These are phyloP conservation scores for Dendrolimus pini DNA, from an alignment of 2,888 invertebrate genomes.

Conservation along the genomic window DNA sequence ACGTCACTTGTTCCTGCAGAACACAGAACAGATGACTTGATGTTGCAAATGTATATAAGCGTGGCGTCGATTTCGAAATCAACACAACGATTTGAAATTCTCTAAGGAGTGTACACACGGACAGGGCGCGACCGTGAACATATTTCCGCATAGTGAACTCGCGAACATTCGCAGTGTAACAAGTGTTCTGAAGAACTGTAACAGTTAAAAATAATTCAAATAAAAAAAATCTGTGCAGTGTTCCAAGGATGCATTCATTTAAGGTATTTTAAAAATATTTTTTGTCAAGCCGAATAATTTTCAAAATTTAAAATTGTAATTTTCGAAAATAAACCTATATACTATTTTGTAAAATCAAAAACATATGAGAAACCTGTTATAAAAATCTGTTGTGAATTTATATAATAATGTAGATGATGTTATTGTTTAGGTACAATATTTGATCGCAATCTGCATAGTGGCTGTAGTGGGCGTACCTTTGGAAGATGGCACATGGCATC, in stretches of 20 bases:
- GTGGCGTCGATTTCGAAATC: constrained; percentile 71
- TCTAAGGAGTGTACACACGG: constrained; percentile 63
- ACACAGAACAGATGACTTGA: constrained; percentile 46
- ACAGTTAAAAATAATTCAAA: constrained; percentile 24
- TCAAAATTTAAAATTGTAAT: constrained; percentile 1
- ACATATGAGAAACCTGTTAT: not conserved
- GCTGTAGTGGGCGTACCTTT: constrained; percentile 41
- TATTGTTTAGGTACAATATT: constrained; percentile 31
- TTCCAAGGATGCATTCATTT: constrained; percentile 49
- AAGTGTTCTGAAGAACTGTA: constrained; percentile 46
- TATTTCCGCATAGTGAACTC: constrained; percentile 57
- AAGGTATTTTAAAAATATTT: constrained; percentile 30
- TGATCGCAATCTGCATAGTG: constrained; percentile 47
- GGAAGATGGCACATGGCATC: constrained; percentile 59
- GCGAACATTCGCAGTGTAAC: constrained; percentile 35
- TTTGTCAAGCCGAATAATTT: too few species aligned
- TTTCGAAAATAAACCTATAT: constrained; percentile 2
- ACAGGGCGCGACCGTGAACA: constrained; percentile 48
- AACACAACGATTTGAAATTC: constrained; percentile 69
- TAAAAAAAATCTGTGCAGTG: constrained; percentile 32
- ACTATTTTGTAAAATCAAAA: constrained; percentile 3
- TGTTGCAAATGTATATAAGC: constrained; percentile 74
- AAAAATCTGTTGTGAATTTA: not conserved
- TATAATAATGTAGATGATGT: not conserved
- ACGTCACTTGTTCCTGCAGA: constrained; percentile 42